Evolutionary conservation across 2,797 vertebrate genomes (phyloP).

Genomic region (Catharus ustulatus): DNA sequence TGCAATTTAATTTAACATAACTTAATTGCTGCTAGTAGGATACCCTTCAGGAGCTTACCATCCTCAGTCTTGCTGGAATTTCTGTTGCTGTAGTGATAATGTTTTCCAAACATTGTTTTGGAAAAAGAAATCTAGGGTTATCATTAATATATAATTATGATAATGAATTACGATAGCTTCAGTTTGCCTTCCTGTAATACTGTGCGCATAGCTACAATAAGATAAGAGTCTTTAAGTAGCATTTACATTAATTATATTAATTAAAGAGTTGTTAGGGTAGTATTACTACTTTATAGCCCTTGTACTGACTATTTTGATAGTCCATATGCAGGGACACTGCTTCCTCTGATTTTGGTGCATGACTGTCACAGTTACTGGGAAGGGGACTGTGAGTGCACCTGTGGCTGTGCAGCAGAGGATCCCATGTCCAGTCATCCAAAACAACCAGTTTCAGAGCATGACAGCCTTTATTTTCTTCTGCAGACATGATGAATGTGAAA

Average conservation of each 20-base stretch:
- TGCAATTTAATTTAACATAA: neutral
- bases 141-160: conserved; percentile 33
- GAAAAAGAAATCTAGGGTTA: neutral
- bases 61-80: neutral
- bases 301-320: neutral
- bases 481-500: neutral
- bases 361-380: neutral
- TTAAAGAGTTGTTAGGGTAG: neutral
- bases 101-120: conserved; percentile 17
- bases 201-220: neutral
- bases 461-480: neutral
- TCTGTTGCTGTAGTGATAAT: neutral
- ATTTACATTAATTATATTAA: conserved; percentile 40
- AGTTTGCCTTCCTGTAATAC: conserved; percentile 22
- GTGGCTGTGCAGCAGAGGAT: neutral
- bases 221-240: neutral
- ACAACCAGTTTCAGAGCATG: neutral
- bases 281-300: neutral
- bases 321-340: neutral
- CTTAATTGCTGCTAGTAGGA: neutral
- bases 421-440: neutral
- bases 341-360: neutral
- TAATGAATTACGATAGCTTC: conserved; percentile 17
- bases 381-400: neutral
- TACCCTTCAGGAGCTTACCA: neutral